Evolutionary conservation across 1,140 invertebrate species (phyloP), one percentile per base, ranked within the genome.

Genomic region (Globodera rostochiensis): DNA sequence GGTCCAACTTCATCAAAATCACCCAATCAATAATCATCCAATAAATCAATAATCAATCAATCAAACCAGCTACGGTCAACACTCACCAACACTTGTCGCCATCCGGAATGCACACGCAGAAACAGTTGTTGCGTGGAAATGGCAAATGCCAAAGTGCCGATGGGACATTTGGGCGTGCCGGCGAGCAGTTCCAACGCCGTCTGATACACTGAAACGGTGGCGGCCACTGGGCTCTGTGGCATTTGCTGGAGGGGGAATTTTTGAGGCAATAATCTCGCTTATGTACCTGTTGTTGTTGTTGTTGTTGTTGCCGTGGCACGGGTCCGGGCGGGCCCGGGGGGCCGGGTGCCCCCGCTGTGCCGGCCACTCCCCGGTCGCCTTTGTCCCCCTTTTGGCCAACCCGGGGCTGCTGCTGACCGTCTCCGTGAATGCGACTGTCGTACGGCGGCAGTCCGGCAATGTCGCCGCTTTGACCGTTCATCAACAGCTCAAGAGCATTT

Each of bases 51-150:
- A 9, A 45, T 36, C 8, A 25, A 71, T 13, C 60, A 66, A 15
- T 66, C n/a, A 21, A 19, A 15, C 46, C 25, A 21, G 13, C 13
- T 73, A 15, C 45, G 53, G 6, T 53, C 49, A 36, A 36, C 5
- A 67, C 80, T 50, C 6, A 83, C 82, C 73, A 83, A 75, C 77
- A 86, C 67, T 74, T 77, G 85, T 46, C 82, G 84, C 86, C 86
- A 87, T 66, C 86, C 86, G 77, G 84, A 79, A 67, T 74, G 78
- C 7, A 87, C 86, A 64, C 84, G 77, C 74, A 87, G 76, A 74
- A 87, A 84, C 47, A 83, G 73, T 82, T 87, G 86, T 66, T 87
- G 86, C 70, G 79, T 85, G 47, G 86, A 87, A 49, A 87, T 75
- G 21, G 85, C 74, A 64, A 87, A 87, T 3, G 87, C 86, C 53